phyloP scores from a whole-genome alignment of 2,888 invertebrate species.

The Catocala sponsa region DNA sequence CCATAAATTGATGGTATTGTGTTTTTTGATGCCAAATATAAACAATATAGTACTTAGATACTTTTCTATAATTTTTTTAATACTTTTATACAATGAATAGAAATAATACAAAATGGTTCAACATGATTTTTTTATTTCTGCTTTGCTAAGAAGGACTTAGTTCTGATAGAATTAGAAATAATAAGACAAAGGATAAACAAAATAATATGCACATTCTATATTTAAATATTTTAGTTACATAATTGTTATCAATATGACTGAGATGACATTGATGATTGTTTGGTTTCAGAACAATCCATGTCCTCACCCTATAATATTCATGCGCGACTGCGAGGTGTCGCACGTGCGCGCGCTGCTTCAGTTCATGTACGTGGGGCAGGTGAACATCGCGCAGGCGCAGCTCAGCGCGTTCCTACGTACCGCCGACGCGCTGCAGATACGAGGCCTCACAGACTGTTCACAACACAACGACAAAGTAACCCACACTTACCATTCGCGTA shows the following conservation, averaged over 20 bases:
- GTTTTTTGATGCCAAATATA: conserved; percentile 35
- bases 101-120: too few relatives aligned
- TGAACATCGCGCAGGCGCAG: conserved; percentile 94
- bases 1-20: conserved; percentile 24
- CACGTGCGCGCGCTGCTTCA: conserved; percentile 93
- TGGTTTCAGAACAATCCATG: conserved; percentile 93
- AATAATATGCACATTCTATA: too few relatives aligned
- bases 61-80: too few relatives aligned
- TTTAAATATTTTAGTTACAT: neutral
- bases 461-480: conserved; percentile 85
- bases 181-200: too few relatives aligned
- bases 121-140: too few relatives aligned
- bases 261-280: conserved; percentile 25
- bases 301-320: conserved; percentile 95
- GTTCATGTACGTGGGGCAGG: conserved; percentile 96
- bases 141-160: too few relatives aligned
- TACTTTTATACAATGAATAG: too few relatives aligned
- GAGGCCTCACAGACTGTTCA: conserved; percentile 92
- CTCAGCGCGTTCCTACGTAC: conserved; percentile 92
- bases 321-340: conserved; percentile 94
- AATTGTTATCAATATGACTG: neutral
- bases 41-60: conserved; percentile 11
- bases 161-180: too few relatives aligned
- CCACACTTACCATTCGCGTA: conserved; percentile 3
- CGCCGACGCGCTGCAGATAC: conserved; percentile 93